Evolutionary conservation across 2,797 vertebrate genomes (phyloP), one percentile per base, ranked within the genome.

Genomic region (Psittacula echo): DNA sequence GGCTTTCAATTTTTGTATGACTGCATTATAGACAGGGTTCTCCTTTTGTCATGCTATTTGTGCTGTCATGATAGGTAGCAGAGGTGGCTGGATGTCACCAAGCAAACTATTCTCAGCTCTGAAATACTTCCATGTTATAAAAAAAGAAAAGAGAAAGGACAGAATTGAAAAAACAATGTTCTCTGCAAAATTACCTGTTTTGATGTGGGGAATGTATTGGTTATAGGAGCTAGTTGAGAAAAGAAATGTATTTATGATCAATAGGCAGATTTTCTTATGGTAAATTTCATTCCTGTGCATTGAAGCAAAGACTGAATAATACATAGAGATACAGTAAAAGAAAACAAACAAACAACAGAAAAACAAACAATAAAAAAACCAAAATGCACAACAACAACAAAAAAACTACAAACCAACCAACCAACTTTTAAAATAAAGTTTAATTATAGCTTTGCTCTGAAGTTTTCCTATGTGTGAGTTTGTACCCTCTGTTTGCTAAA

Each of bases 121-220:
- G 32, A 30, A 85, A 30, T 26, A 22, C 14, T n/a, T n/a, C 0
- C 0, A 20, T 2, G 0, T 44, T 60, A 26, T 44, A 8, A 23
- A 58, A 58, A 26, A 53, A 42, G 9, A 34, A 65, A 62, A 23
- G 4, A 9, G 21, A 42, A 73, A 24, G 9, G 23, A 74, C 16
- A 73, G 54, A 78, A 22, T 34, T 34, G 34, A 34, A 34, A 34
- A 34, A 34, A 34, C 24, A 30, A 0, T 17, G 13, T 65, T 64
- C 26, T 81, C 17, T 68, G 62, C 37, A 87, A 41, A 62, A 73
- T 58, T 12, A 7, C 26, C 9, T 65, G 2, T 64, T 83, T 58
- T 1, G 3, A 2, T 60, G 10, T 42, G 14, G 12, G 58, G 12
- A 39, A 6, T 56, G 5, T 45, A 29, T 24, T 70, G 11, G 5